Evolutionary conservation across 2,113 vertebrate species (phyloP), one percentile per base, ranked within the genome.

Genomic region (Silurus glanis): DNA sequence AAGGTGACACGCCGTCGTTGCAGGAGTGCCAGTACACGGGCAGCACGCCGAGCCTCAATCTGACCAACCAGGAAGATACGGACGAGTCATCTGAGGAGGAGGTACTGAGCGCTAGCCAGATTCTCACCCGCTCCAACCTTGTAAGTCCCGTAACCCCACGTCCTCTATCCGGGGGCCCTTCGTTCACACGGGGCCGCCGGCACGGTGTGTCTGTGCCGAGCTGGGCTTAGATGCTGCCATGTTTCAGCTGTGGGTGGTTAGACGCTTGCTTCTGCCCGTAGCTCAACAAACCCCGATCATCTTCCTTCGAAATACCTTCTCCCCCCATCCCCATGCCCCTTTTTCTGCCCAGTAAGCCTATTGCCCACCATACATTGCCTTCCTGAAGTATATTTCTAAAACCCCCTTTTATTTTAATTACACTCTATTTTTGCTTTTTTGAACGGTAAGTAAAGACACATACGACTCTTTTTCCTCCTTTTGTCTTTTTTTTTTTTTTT

Each of bases 41-140:
- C 87, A 99, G 98, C 94, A 99, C 97, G 23, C 98, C 97, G 56
- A 99, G 98, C 92, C 95, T 99, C 91, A 99, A 97, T 91, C 95
- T 99, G 89, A 98, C 97, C 79, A 98, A 99, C 92, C 97, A 98
- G 88, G 98, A 99, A 93, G 98, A 99, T 86, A 99, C 98, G 0
- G 98, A 99, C 2, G 98, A 99, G 92, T 99, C 98, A 56, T 99
- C 98, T 6, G 98, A 99, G 93, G 98, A 99, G 92, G 98, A 99
- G 94, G 97, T 97, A 74, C 95, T 98, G 93, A 98, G 97, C 21
- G 97, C 96, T 87, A 99, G 97, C 95, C 97, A 98, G 94, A 98
- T 99, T 93, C 96, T 99, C 88, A 97, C 95, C 76, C 95, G 94
- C 91, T 95, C 97, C 6, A 96, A 96, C 92, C 96, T 98, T 95